These are phyloP conservation scores for Epizoanthus stellaris DNA, from an alignment of 92 coral and sea anemone genomes.

Conservation along the genomic window DNA sequence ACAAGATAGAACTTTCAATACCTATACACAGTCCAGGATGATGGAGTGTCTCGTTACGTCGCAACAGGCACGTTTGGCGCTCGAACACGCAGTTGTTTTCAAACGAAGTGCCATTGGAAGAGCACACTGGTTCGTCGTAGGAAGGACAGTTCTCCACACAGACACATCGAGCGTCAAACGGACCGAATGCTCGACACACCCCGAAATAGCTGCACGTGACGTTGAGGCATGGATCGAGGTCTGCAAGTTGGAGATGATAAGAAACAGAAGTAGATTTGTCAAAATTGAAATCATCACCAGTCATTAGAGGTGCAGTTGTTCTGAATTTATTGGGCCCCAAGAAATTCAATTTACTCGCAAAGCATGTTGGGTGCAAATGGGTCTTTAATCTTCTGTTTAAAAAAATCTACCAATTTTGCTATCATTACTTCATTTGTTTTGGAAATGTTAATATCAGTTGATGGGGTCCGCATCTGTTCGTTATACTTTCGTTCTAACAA, in stretches of 20 bases:
- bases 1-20: neutral
- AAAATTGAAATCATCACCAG: no score
- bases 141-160: constrained; percentile 12
- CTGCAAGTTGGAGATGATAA: neutral
- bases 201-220: constrained; percentile 7
- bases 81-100: constrained; percentile 13
- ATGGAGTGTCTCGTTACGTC: constrained; percentile 3
- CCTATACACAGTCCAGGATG: constrained; percentile 41
- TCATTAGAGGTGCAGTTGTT: no score
- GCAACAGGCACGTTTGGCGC: neutral
- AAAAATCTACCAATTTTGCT: no score
- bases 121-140: constrained; percentile 15
- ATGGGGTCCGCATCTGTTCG: no score
- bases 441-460: no score
- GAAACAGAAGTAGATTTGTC: no score
- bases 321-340: no score
- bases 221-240: constrained; percentile 13
- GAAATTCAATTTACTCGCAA: no score
- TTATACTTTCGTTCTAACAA: no score
- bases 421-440: no score
- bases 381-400: no score
- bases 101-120: constrained; percentile 24
- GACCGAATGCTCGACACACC: constrained; percentile 23
- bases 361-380: no score
- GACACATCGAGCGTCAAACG: constrained; percentile 30